Conservation (phyloP, 2,888 invertebrate species). For the Oithona nana region DNA sequence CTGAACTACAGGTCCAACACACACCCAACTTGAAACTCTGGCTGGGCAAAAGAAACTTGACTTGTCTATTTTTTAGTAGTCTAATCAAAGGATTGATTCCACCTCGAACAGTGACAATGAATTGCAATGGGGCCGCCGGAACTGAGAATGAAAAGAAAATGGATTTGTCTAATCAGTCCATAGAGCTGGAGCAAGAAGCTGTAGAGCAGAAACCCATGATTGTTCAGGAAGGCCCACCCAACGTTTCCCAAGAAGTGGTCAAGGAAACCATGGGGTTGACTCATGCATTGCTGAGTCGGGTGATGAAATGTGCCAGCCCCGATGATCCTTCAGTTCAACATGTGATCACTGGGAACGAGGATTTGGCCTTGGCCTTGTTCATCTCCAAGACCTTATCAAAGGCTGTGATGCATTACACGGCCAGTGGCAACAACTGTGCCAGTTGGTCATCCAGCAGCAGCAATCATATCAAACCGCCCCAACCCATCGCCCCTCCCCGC, state of each 20-base stretch:
- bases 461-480: no score
- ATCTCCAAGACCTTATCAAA: background rate
- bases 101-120: background rate
- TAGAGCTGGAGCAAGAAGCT: background rate
- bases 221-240: background rate
- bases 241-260: background rate
- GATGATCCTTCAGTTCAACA: background rate
- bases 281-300: background rate
- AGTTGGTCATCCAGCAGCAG: background rate
- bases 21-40: background rate
- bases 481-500: background rate
- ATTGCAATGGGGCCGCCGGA: no score
- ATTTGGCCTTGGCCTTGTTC: background rate
- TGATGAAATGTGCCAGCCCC: background rate
- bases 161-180: background rate
- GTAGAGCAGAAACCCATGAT: background rate
- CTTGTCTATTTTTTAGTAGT: background rate
- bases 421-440: background rate
- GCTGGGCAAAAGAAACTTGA: background rate
- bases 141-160: background rate
- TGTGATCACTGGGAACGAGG: background rate
- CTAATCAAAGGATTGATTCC: background rate
- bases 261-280: background rate
- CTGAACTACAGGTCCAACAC: background rate
- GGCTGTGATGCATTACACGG: background rate